phyloP scores from a whole-genome alignment of 2,113 vertebrate species.

The Proterorhinus semilunaris region DNA sequence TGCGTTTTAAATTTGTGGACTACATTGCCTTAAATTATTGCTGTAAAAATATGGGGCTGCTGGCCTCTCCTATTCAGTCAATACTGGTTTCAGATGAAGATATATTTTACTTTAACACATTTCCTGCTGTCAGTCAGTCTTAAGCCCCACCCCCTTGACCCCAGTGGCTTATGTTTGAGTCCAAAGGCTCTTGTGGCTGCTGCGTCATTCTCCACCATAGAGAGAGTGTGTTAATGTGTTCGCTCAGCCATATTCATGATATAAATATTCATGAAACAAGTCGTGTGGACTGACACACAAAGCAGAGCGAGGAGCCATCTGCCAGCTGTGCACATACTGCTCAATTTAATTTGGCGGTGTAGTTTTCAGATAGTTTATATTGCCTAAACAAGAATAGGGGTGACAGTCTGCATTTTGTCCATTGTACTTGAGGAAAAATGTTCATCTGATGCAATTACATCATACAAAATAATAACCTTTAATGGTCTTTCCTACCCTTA shows the following conservation, averaged over 20 bases:
- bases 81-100: background rate
- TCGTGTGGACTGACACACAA: conserved; percentile 53
- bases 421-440: background rate
- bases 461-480: background rate
- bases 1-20: too few relatives aligned
- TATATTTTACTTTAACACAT: background rate
- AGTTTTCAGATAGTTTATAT: background rate
- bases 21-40: too few relatives aligned
- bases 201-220: conserved; percentile 13
- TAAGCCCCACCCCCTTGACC: conserved; percentile 24
- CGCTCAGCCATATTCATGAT: conserved; percentile 19
- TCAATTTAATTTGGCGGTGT: background rate
- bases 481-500: too few relatives aligned
- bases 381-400: background rate
- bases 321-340: conserved; percentile 44
- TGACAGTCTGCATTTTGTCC: background rate
- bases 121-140: background rate
- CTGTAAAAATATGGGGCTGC: too few relatives aligned
- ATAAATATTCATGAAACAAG: conserved; percentile 64
- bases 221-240: conserved; percentile 8
- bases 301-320: conserved; percentile 54
- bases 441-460: background rate
- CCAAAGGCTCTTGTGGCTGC: conserved; percentile 34
- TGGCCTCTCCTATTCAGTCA: background rate
- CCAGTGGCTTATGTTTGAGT: conserved; percentile 27